Conservation (phyloP, 1,140 invertebrate species). For the Drosophila burlai region DNA sequence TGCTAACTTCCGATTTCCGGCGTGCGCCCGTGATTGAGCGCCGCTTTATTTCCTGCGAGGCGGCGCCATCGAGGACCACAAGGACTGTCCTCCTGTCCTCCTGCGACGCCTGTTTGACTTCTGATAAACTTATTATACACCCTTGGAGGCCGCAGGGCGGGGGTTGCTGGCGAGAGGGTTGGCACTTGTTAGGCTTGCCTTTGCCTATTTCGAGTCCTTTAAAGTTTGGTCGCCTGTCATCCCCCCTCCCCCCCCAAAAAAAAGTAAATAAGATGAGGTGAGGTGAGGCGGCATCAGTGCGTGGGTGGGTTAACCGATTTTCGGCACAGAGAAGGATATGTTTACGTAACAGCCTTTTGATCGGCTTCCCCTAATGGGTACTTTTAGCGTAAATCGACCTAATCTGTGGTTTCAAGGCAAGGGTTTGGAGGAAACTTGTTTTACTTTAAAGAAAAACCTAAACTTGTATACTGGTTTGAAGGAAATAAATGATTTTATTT, state of each 20-base stretch:
- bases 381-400: constrained; percentile 6
- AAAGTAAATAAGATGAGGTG: not conserved
- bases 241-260: not conserved
- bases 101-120: constrained; percentile 43
- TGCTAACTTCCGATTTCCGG: constrained; percentile 83
- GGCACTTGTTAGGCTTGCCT: constrained; percentile 54
- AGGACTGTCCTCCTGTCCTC: constrained; percentile 31
- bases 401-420: constrained; percentile 4
- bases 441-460: not conserved
- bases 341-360: constrained; percentile 9
- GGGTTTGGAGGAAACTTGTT: too few species aligned
- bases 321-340: constrained; percentile 10
- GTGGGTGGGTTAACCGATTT: constrained; percentile 7
- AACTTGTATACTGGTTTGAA: not conserved
- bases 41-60: constrained; percentile 75
- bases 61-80: constrained; percentile 51
- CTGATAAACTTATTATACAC: constrained; percentile 74
- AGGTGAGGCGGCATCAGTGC: not conserved
- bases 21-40: constrained; percentile 73
- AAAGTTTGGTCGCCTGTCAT: constrained; percentile 52
- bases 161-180: not conserved
- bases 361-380: constrained; percentile 1
- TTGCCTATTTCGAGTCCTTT: constrained; percentile 62
- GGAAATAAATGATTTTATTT: too few species aligned
- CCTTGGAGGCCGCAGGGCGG: constrained; percentile 5